Evolutionary conservation across 2,888 invertebrate species (phyloP), one percentile per base, ranked within the genome.

Genomic region (Hydrotaea cyrtoneurina): DNA sequence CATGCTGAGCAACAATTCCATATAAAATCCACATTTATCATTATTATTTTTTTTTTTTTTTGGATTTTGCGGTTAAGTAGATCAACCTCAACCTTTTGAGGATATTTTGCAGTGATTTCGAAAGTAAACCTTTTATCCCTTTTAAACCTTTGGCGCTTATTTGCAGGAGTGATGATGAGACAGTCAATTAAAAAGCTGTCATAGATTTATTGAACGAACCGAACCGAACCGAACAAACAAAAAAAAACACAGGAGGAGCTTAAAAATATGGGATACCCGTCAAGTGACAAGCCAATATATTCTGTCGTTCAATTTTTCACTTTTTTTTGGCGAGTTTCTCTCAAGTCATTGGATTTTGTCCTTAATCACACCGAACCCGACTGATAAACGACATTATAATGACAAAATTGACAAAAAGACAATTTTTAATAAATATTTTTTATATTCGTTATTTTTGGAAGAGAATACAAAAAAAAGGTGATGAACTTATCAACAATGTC

Each of bases 101-200:
- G n/a, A n/a, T 13, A 3, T 2, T n/a, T 8, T 15, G 50, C 8
- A 50, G n/a, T 10, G 59, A 59, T 15, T 55, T 31, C 21, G 21
- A 66, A 17, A 15, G 43, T 21, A 69, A 46, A 43, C 4, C 21
- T 23, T 23, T 39, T 43, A 46, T 23, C n/a, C 43, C 23, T 43
- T 69, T 46, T 19, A 10, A 39, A 66, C 17, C 17, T 21, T 15
- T 19, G 11, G 17, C 31, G 13, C n/a, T 69, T 17, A 66, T 19
- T 69, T 21, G 69, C 43, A 15, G 46, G 23, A 17, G 3, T 69
- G 69, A 46, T 19, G 69, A 46, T 19, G 23, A 10, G 46, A 5
- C 69, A 69, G 43, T 69, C 43, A 43, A 69, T 69, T 69, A 69
- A 69, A 43, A 31, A 46, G 0, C 46, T 46, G 46, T 69, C 69